A percentile compares a stretch with the other conserved stretches of the same genome.
Conservation (phyloP, 1,140 invertebrate genomes). For the Drosophila sturtevanti region DNA sequence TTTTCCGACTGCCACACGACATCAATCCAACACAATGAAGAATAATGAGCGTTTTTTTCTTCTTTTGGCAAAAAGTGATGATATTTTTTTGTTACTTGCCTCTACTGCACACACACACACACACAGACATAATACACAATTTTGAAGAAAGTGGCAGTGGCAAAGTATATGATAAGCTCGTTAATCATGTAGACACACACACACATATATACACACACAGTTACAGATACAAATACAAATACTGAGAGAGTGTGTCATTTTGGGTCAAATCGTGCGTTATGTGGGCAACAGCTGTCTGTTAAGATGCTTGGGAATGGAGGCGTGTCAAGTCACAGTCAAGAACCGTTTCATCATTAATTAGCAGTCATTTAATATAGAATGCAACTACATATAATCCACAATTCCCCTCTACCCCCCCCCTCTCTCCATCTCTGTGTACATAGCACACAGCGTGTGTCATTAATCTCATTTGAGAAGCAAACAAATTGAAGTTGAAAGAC, state of each 20-base stretch:
- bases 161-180: conserved; percentile 68
- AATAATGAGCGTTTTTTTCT: conserved; percentile 45
- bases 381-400: conserved; percentile 14
- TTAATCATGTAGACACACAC: conserved; percentile 61
- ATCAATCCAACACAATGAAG: conserved; percentile 62
- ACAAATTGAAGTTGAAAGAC: conserved; percentile 61
- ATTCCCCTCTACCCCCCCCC: conserved; percentile 7
- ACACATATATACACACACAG: conserved; percentile 16
- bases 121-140: not conserved
- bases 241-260: conserved; percentile 26
- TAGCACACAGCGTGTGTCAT: conserved; percentile 48
- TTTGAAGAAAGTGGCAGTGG: conserved; percentile 35
- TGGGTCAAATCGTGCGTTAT: conserved; percentile 38
- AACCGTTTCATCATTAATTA: conserved; percentile 65
- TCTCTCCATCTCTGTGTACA: too few species aligned
- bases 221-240: conserved; percentile 26
- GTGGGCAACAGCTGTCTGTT: conserved; percentile 30
- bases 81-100: conserved; percentile 14
- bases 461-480: conserved; percentile 51
- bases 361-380: conserved; percentile 45
- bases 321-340: conserved; percentile 5
- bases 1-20: conserved; percentile 39
- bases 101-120: not conserved
- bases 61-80: conserved; percentile 29
- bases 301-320: conserved; percentile 2